Evolutionary conservation across 2,888 invertebrate genomes (phyloP).

Genomic region (Lypha dubia): DNA sequence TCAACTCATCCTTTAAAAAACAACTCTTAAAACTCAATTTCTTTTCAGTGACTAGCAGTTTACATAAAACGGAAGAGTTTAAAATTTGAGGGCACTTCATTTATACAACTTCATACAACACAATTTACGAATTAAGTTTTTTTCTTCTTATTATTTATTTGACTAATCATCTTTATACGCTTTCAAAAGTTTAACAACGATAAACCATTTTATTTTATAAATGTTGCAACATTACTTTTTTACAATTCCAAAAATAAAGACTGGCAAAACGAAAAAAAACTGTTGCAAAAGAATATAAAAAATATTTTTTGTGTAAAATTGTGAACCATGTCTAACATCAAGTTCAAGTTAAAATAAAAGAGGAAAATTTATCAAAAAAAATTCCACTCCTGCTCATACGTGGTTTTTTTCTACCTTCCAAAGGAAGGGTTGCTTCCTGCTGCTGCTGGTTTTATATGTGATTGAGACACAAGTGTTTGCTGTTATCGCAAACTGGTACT

Average conservation of each 20-base stretch:
- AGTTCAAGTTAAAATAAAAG: conserved; percentile 53
- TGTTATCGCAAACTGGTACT: conserved; percentile 66
- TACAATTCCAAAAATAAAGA: not conserved
- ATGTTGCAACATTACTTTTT: conserved; percentile 25
- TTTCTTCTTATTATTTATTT: conserved; percentile 40
- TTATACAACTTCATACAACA: not conserved
- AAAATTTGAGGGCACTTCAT: conserved; percentile 17
- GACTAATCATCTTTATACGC: conserved; percentile 50
- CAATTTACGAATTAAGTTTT: conserved; percentile 42
- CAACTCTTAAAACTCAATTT: no score
- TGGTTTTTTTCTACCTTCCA: not conserved
- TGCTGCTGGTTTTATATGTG: conserved; percentile 40
- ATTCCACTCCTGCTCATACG: conserved; percentile 29
- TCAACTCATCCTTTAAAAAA: not conserved
- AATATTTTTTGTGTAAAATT: conserved; percentile 63
- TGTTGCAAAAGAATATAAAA: conserved; percentile 22
- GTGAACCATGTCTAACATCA: conserved; percentile 71
- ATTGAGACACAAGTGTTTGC: conserved; percentile 68
- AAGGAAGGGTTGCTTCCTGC: conserved; percentile 54
- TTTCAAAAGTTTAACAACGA: conserved; percentile 41
- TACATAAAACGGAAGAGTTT: conserved; percentile 13
- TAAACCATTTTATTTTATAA: conserved; percentile 46
- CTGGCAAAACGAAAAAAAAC: not conserved
- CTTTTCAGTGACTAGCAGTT: not conserved
- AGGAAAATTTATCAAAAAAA: conserved; percentile 9